Conservation (phyloP, 2,113 vertebrate genomes). For the Vulpes ferrilata region DNA sequence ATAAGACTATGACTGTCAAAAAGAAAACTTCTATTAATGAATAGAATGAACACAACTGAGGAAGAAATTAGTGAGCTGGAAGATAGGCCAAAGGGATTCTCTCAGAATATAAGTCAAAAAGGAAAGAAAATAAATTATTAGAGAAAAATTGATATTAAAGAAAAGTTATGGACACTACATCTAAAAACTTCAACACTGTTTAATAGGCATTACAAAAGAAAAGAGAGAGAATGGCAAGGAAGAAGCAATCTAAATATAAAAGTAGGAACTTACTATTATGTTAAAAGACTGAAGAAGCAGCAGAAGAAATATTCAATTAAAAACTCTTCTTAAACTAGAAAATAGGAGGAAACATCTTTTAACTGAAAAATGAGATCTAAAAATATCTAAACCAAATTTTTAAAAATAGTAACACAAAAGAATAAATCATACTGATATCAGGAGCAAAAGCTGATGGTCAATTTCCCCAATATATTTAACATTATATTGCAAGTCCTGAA, state of each 20-base stretch:
- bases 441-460: background rate
- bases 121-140: background rate
- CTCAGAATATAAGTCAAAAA: slow-evolving; percentile 4
- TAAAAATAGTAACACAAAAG: background rate
- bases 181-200: background rate
- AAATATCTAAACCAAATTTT: slow-evolving; percentile 33
- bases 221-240: background rate
- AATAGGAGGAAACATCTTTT: background rate
- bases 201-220: background rate
- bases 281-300: background rate
- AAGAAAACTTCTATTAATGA: background rate
- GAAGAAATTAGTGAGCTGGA: background rate
- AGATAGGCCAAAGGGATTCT: background rate
- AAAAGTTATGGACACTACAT: background rate
- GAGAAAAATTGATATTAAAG: background rate
- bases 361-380: background rate
- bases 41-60: background rate
- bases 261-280: background rate
- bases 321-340: background rate
- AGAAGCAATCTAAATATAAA: background rate
- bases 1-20: slow-evolving; percentile 13
- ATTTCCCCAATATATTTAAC: slow-evolving; percentile 27
- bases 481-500: background rate
- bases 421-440: background rate
- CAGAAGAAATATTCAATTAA: background rate